Percentiles rank a stretch among this genome's conserved stretches.
Conservation (phyloP, 2,888 invertebrate genomes). For the Tuta absoluta region DNA sequence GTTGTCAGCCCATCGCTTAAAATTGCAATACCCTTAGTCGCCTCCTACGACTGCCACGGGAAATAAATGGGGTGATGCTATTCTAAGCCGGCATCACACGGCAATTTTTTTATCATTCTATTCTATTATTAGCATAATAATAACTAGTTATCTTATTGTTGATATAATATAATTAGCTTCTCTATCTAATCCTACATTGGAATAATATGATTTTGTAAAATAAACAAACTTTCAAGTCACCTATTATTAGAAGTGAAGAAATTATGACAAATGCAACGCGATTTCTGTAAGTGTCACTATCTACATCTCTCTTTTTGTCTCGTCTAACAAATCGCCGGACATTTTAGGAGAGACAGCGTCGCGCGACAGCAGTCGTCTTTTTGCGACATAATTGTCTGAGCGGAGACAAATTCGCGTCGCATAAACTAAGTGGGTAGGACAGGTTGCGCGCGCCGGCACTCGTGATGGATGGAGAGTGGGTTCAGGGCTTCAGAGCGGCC, state of each 20-base stretch:
- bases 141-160: too few relatives aligned
- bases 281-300: conserved; percentile 15
- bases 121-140: too few relatives aligned
- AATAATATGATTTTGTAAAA: not conserved
- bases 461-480: not conserved
- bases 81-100: too few relatives aligned
- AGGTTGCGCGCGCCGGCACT: not conserved
- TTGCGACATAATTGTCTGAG: conserved; percentile 22
- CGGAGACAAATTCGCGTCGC: conserved; percentile 21
- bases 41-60: too few relatives aligned
- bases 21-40: too few relatives aligned
- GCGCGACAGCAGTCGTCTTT: not conserved
- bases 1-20: too few relatives aligned
- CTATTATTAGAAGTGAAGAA: not conserved
- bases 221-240: not conserved
- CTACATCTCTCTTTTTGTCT: conserved; percentile 4
- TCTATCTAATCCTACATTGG: too few relatives aligned
- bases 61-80: too few relatives aligned
- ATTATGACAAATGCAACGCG: conserved; percentile 1
- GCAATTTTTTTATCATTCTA: too few relatives aligned
- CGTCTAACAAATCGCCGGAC: conserved; percentile 10
- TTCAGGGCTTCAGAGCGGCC: not conserved
- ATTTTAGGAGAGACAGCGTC: conserved; percentile 18
- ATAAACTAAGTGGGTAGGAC: conserved; percentile 24
- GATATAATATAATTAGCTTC: too few relatives aligned